phyloP scores from a whole-genome alignment of 2,888 invertebrate genomes.

The Serrognathus titanus region DNA sequence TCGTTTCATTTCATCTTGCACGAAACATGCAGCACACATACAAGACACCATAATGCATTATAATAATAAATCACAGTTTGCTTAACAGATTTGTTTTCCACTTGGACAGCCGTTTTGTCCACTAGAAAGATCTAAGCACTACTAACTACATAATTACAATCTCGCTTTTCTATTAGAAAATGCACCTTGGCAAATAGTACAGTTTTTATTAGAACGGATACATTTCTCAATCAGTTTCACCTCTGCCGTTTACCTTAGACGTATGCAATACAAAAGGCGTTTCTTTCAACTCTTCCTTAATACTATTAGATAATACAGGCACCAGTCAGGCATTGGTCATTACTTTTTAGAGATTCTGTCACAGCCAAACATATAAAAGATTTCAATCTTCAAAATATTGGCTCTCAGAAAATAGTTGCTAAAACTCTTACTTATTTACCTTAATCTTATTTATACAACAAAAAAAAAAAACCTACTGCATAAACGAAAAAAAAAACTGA shows the following conservation, averaged over 20 bases:
- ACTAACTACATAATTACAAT: no score
- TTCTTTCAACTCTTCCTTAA: constrained; percentile 14
- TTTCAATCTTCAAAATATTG: constrained; percentile 26
- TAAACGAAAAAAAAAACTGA: no score
- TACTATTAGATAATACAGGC: constrained; percentile 22
- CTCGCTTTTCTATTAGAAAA: no score
- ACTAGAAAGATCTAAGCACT: no score
- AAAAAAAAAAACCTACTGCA: background rate
- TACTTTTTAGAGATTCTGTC: constrained; percentile 32
- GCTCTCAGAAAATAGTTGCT: constrained; percentile 11
- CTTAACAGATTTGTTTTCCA: no score
- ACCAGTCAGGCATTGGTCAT: constrained; percentile 27
- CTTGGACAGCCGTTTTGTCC: no score
- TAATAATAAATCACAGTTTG: no score
- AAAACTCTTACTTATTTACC: no score
- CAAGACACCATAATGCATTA: no score
- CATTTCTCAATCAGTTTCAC: constrained; percentile 14
- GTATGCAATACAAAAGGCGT: background rate
- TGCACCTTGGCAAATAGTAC: no score
- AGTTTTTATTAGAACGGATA: constrained; percentile 21
- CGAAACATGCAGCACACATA: no score
- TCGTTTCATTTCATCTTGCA: no score
- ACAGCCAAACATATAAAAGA: constrained; percentile 40
- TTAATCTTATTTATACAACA: background rate
- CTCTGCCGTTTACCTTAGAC: constrained; percentile 26